Evolutionary conservation across 1,140 invertebrate species (phyloP), one percentile per base, ranked within the genome.

Genomic region (Drosophila albomicans): DNA sequence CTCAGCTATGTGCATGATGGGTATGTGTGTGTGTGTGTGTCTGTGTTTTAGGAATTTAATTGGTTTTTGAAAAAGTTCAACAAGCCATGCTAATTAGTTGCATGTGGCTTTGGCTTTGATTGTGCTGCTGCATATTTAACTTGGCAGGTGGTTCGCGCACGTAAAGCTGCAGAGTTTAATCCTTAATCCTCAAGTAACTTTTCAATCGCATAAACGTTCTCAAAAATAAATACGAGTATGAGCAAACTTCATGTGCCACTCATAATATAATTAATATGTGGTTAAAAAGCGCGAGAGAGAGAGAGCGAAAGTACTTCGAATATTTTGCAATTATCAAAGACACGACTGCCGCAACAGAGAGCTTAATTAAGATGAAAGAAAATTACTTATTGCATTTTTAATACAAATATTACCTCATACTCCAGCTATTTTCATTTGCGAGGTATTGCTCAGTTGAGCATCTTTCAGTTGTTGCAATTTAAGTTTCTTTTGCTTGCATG

Each of bases 21-120:
- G 70, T 51, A 32, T 62, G 62, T 49, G 7, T 28, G 48, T 57
- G 32, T 56, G 16, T 65, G 57, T 54, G 48, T 68, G 71, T 77
- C 75, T 62, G 25, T 16, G 51, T 16, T 74, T 48, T 49, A 62
- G 52, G 66, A 69, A 76, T 72, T 89, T 89, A 89, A 89, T 89
- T 89, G 85, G 85, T 90, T 89, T 87, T 90, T 89, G 75, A 89
- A 90, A 89, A 89, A 89, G 88, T 78, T 89, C 69, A 90, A 75
- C 85, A 90, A 85, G 82, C 86, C 85, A 89, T 89, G 81, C 75
- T 89, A 89, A 89, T 89, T 89, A 89, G 79, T 74, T 77, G 62
- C 66, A 63, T 84, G 85, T 78, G 70, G 79, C 87, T 66, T 75
- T 75, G 46, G 28, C 73, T 75, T 75, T 87, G 84, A 78, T 65